phyloP scores from a whole-genome alignment of 2,797 vertebrate species.

The Rachycentron canadum region DNA sequence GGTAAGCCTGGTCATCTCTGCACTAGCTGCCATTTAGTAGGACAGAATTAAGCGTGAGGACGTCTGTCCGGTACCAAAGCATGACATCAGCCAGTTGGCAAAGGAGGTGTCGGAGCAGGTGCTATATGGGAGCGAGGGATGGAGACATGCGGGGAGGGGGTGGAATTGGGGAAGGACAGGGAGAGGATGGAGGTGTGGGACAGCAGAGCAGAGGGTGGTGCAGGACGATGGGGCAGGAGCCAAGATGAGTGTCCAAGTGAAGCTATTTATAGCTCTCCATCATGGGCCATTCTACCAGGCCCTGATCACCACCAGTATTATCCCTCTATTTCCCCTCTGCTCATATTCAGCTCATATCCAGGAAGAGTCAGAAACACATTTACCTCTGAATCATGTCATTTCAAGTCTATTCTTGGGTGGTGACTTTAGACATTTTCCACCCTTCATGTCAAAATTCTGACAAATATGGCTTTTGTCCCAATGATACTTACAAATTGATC shows the following conservation, averaged over 20 bases:
- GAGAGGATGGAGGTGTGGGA: constrained; percentile 79
- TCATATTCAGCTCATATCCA: constrained; percentile 72
- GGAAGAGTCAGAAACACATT: constrained; percentile 62
- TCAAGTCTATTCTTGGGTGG: constrained; percentile 62
- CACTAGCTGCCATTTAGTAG: constrained; percentile 69
- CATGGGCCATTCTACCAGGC: constrained; percentile 74
- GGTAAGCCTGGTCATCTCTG: constrained; percentile 61
- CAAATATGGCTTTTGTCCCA: constrained; percentile 18
- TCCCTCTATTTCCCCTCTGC: constrained; percentile 74
- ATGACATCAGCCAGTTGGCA: constrained; percentile 88
- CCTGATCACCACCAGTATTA: constrained; percentile 76
- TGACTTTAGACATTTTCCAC: constrained; percentile 28
- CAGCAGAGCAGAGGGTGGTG: constrained; percentile 77
- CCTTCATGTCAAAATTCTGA: constrained; percentile 28
- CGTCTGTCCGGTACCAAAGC: constrained; percentile 77
- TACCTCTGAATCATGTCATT: constrained; percentile 61
- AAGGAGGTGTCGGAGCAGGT: constrained; percentile 84
- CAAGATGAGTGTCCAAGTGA: constrained; percentile 81
- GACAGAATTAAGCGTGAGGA: constrained; percentile 78
- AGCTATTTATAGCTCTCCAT: constrained; percentile 82
- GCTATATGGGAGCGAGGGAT: constrained; percentile 79
- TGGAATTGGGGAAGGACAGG: constrained; percentile 77
- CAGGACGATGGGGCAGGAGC: constrained; percentile 74
- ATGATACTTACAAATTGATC: neutral
- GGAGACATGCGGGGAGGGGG: constrained; percentile 72